Percentiles rank a stretch among this genome's conserved stretches.
Conservation (phyloP, 2,888 invertebrate species). For the Eledone cirrhosa region DNA sequence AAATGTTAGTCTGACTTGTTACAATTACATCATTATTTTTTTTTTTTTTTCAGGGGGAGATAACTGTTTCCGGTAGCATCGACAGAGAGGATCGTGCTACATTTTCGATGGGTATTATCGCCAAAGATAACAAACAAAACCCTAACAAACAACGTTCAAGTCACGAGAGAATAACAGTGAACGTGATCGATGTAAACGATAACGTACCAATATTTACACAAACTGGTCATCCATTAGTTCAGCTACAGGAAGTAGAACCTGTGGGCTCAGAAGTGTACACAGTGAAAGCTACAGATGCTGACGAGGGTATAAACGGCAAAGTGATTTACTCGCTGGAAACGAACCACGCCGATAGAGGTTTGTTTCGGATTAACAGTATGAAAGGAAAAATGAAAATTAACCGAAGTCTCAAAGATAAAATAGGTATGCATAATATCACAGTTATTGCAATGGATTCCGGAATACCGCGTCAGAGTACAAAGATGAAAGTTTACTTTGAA, state of each 20-base stretch:
- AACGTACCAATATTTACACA: constrained; percentile 82
- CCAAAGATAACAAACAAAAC: constrained; percentile 76
- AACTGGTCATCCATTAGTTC: constrained; percentile 36
- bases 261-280: constrained; percentile 43
- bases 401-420: constrained; percentile 13
- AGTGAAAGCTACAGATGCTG: constrained; percentile 49
- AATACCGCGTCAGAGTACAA: constrained; percentile 35
- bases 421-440: constrained; percentile 42
- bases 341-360: constrained; percentile 76
- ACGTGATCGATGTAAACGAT: constrained; percentile 87
- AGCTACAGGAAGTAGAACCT: constrained; percentile 45
- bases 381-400: constrained; percentile 81
- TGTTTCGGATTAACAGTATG: constrained; percentile 88
- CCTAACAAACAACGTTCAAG: constrained; percentile 64
- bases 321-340: constrained; percentile 45
- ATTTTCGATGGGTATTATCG: constrained; percentile 77
- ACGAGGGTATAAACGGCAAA: constrained; percentile 47
- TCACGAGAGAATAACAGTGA: constrained; percentile 71
- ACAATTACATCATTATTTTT: too few species aligned
- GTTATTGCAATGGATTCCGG: constrained; percentile 50
- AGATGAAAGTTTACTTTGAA: constrained; percentile 70
- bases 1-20: too few species aligned
- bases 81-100: constrained; percentile 79
- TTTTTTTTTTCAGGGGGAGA: constrained; percentile 50
- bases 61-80: constrained; percentile 70